Evolutionary conservation across 2,797 vertebrate genomes (phyloP), one percentile per base, ranked within the genome.

Genomic region (Lacerta viridis): DNA sequence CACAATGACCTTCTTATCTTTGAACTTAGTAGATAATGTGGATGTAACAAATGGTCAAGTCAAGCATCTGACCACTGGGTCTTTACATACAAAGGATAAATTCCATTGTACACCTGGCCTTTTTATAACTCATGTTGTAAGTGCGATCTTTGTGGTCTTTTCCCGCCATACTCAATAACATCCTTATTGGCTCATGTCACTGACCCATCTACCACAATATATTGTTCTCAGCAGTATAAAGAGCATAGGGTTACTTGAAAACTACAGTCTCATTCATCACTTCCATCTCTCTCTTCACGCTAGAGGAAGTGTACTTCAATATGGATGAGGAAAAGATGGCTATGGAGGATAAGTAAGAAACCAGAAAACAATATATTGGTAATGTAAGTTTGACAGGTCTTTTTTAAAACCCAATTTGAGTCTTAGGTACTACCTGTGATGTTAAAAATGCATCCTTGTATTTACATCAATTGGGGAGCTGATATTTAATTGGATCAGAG

Each of bases 71-170:
- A 74, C 36, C 36, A 7, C 33, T 74, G 15, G 18, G 20, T 74
- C 72, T 74, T 39, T 74, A 74, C 20, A 20, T 17, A 36, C 18
- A 36, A 36, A 36, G 36, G 33, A 74, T 36, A 74, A 39, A 39
- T 74, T 33, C 36, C 15, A 18, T 74, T 23, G 17, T 36, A 74
- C 15, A 90, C 81, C 1, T 1, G 0, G 0, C 76, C 33, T 79
- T 75, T 77, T 72, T 92, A 92, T 93, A 79, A 79, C 18, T 55
- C 7, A 33, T 79, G 46, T 18, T 74, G 33, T 20, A 74, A 50
- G 29, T n/a, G 13, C 1, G 11, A 50, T 78, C 76, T 50, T 79
- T 78, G 27, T 79, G 41, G 77, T 72, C 43, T 50, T 55, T 50
- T 10, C 27, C 13, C 15, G 3, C 25, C 46, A 78, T 78, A 15